Conservation (phyloP, 2,888 invertebrate species). For the Ophion slaviceki region DNA sequence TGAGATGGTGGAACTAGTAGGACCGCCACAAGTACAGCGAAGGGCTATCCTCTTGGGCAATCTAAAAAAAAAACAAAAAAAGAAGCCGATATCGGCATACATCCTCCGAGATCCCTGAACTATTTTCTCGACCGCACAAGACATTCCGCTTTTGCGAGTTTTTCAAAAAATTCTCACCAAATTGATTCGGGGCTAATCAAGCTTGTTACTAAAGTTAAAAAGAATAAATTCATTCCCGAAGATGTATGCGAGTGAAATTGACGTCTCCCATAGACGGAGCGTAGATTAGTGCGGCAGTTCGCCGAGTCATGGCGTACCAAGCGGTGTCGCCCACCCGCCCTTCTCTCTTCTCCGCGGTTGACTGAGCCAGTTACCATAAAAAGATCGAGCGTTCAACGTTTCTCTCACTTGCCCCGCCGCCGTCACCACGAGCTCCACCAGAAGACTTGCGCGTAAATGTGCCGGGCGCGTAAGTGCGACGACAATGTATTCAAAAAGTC, state of each 20-base stretch:
- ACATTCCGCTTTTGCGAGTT: no score
- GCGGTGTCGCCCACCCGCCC: slow-evolving; percentile 9
- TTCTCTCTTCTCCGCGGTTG: not conserved
- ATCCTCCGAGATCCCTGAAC: no score
- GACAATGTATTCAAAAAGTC: slow-evolving; percentile 4
- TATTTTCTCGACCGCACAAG: no score
- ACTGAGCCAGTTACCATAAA: slow-evolving; percentile 23
- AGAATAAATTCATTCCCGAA: not conserved
- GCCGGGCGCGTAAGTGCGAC: slow-evolving; percentile 33
- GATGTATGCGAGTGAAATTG: not conserved
- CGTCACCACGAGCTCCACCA: not conserved
- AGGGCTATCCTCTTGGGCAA: not conserved
- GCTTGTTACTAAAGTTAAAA: not conserved
- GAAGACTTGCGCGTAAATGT: slow-evolving; percentile 36
- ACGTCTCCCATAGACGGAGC: not conserved
- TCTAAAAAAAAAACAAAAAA: not conserved
- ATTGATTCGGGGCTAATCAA: not conserved
- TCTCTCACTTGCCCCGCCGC: not conserved
- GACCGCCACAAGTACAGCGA: not conserved
- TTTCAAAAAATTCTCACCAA: no score
- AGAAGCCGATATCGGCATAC: no score
- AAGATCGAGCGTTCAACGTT: slow-evolving; percentile 41
- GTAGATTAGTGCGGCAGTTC: slow-evolving; percentile 12
- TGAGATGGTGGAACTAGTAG: no score
- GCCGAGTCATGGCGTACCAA: slow-evolving; percentile 20